phyloP scores from a whole-genome alignment of 2,113 vertebrate genomes.

The Rhagologus leucostigma region DNA sequence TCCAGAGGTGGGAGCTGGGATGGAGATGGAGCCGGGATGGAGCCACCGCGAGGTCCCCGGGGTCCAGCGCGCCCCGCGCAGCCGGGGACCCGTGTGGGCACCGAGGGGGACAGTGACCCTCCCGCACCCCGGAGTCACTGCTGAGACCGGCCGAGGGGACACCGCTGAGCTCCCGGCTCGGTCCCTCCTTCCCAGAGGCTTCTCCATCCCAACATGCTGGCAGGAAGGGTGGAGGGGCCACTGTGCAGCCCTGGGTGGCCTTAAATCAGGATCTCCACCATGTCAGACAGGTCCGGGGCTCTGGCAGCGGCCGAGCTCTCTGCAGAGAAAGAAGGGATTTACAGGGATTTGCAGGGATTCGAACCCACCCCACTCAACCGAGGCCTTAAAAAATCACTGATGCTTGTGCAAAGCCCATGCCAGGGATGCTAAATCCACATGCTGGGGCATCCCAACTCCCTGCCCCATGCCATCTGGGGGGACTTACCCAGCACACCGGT shows the following conservation, averaged over 20 bases:
- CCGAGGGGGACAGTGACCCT: neutral
- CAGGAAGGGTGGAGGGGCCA: neutral
- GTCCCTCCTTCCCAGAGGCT: neutral
- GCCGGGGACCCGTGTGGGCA: neutral
- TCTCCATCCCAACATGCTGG: neutral
- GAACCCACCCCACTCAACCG: neutral
- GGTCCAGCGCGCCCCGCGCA: neutral
- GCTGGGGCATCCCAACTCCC: neutral
- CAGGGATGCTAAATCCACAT: accelerated
- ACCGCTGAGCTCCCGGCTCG: neutral
- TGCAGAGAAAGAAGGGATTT: conserved; percentile 29
- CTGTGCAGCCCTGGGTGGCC: accelerated
- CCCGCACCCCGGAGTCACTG: neutral
- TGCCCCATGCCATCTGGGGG: accelerated
- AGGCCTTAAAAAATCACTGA: neutral
- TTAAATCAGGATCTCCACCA: conserved; percentile 82
- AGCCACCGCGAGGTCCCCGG: accelerated
- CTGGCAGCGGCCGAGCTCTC: conserved; percentile 48
- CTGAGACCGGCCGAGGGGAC: accelerated
- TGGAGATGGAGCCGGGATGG: neutral
- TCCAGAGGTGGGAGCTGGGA: neutral
- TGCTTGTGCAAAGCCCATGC: neutral
- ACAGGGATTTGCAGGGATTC: neutral
- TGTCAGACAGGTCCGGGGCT: conserved; percentile 68
- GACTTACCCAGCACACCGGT: conserved; percentile 59